These are phyloP conservation scores for Leguminivora glycinivorella DNA, from an alignment of 1,140 invertebrate species.

Conservation along the genomic window DNA sequence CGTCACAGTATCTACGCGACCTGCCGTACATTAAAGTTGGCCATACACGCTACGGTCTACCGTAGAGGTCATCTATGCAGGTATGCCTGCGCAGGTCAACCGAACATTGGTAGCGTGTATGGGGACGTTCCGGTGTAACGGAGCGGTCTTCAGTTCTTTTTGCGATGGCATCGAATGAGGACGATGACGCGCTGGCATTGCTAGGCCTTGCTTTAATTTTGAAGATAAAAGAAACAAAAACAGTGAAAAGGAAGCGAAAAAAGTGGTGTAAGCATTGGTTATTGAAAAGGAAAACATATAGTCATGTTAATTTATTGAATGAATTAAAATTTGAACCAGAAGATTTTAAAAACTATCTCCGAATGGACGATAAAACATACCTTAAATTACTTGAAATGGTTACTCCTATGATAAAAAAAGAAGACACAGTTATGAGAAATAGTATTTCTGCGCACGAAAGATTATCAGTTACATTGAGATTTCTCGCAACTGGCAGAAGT, in stretches of 20 bases:
- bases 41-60: too few relatives aligned
- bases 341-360: conserved; percentile 42
- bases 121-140: too few relatives aligned
- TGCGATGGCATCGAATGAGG: too few relatives aligned
- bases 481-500: conserved; percentile 42
- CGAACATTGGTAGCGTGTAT: too few relatives aligned
- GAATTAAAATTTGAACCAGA: conserved; percentile 41
- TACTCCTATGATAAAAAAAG: conserved; percentile 46
- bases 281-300: conserved; percentile 39
- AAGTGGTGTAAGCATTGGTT: conserved; percentile 41
- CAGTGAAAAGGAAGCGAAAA: too few relatives aligned
- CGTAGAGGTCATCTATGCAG: too few relatives aligned
- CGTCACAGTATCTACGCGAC: too few relatives aligned
- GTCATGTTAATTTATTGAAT: conserved; percentile 46
- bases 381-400: conserved; percentile 42
- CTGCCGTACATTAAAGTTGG: too few relatives aligned
- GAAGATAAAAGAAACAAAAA: conserved; percentile 33
- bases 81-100: too few relatives aligned
- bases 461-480: conserved; percentile 44
- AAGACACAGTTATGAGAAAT: conserved; percentile 48
- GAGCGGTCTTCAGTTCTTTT: too few relatives aligned
- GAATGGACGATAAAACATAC: conserved; percentile 37
- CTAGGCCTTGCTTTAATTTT: conserved; percentile 32
- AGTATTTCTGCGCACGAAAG: conserved; percentile 45
- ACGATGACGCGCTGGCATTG: conserved; percentile 33